phyloP scores from a whole-genome alignment of 2,888 invertebrate species.

The Holacanthella duospinosa region DNA sequence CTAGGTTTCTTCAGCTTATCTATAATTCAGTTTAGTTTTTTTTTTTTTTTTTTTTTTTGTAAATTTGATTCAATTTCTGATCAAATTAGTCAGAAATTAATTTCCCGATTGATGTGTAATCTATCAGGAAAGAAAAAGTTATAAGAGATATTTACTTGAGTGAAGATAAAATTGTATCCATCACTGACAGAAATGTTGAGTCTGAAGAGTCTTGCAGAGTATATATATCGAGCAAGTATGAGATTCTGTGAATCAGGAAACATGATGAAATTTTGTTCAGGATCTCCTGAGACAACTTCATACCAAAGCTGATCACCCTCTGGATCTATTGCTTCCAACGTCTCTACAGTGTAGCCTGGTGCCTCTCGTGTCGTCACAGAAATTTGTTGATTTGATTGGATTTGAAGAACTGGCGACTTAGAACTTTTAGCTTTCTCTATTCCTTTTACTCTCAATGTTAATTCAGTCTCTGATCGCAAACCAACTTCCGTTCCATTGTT shows the following conservation, averaged over 20 bases:
- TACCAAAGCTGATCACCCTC: constrained; percentile 84
- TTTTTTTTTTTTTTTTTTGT: no score
- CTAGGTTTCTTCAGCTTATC: no score
- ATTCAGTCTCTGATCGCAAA: constrained; percentile 24
- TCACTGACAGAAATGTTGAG: constrained; percentile 76
- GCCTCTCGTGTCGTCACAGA: constrained; percentile 73
- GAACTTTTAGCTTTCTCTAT: constrained; percentile 21
- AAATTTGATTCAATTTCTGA: no score
- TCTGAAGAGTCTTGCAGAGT: constrained; percentile 56
- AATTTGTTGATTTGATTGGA: constrained; percentile 55
- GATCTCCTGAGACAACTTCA: constrained; percentile 60
- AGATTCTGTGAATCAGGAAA: constrained; percentile 37
- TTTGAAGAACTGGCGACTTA: constrained; percentile 53
- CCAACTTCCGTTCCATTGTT: constrained; percentile 22
- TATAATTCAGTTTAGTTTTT: no score
- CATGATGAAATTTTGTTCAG: constrained; percentile 34
- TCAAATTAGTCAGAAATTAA: no score
- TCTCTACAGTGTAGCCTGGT: constrained; percentile 66
- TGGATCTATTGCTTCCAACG: constrained; percentile 72
- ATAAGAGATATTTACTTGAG: constrained; percentile 52
- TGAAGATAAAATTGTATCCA: constrained; percentile 56
- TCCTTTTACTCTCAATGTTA: constrained; percentile 28
- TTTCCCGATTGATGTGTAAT: no score
- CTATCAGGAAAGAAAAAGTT: no score
- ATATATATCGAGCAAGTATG: constrained; percentile 27